Percentiles rank a stretch among this genome's conserved stretches.
Conservation (phyloP, 2,888 invertebrate species). For the Torymus aiolomorphi region DNA sequence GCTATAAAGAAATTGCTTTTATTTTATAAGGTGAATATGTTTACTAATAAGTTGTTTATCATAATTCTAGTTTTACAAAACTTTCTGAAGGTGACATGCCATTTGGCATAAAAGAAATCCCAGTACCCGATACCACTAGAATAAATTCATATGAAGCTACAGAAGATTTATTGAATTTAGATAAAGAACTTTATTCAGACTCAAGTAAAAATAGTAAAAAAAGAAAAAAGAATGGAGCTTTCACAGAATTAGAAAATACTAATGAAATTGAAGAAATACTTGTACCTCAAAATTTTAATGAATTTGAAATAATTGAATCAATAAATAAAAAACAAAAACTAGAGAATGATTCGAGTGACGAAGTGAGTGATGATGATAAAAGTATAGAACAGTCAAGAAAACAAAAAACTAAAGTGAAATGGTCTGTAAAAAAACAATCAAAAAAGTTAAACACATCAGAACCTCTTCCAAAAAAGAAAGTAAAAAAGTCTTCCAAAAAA, state of each 20-base stretch:
- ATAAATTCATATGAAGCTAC: slow-evolving; percentile 71
- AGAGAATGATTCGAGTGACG: slow-evolving; percentile 17
- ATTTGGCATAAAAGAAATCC: slow-evolving; percentile 79
- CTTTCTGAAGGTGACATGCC: slow-evolving; percentile 82
- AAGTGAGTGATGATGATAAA: slow-evolving; percentile 1
- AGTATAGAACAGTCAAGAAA: slow-evolving; percentile 31
- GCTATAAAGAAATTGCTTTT: slow-evolving; percentile 3
- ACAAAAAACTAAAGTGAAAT: slow-evolving; percentile 50
- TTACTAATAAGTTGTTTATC: not conserved
- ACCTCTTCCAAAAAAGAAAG: slow-evolving; percentile 37
- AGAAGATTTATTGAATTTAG: slow-evolving; percentile 76
- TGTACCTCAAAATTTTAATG: not conserved
- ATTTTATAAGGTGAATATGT: slow-evolving; percentile 14
- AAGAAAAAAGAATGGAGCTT: slow-evolving; percentile 58
- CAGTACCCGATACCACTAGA: slow-evolving; percentile 69
- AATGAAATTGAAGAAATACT: slow-evolving; percentile 35
- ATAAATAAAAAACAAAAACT: slow-evolving; percentile 34
- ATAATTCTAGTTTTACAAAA: slow-evolving; percentile 78
- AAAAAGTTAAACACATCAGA: slow-evolving; percentile 34
- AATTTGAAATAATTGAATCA: not conserved
- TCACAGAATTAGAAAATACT: slow-evolving; percentile 55
- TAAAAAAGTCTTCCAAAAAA: slow-evolving; percentile 47
- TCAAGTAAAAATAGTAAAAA: slow-evolving; percentile 64
- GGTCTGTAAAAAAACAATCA: slow-evolving; percentile 42
- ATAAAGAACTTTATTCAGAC: slow-evolving; percentile 76